Base-by-base conservation (phyloP, 2,113 vertebrate genomes). In the Cyprinus carpio region DNA sequence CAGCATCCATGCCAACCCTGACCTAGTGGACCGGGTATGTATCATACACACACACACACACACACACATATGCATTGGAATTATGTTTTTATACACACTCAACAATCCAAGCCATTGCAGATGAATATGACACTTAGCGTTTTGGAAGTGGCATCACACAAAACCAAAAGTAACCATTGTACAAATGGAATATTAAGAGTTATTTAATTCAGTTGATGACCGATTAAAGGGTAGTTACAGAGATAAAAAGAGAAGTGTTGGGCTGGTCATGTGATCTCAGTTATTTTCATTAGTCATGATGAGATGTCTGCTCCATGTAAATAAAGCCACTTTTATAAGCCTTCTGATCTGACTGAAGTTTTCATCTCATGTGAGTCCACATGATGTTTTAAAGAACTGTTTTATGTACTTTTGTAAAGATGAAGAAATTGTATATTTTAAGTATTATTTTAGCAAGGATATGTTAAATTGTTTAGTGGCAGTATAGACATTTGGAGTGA, bases 1-100 rank as follows among this genome's bases (percentile, higher is more conserved):
- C 93, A 95, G 91, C 87, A 92, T 96, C 79, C 93, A 93, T n/a
- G 96, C 96, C 60, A 96, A 98, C 90, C 97, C 97, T n/a, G 75
- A 99, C 91, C 94, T 99, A 87, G 90, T 95, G 67, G 98, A 99
- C 94, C 94, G 96, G 96, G 98, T 99, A 88, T 90, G 95, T 84
- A 67, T 34, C 80, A 51, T 6, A 75, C 65, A 81, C 67, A 37
- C 76, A 71, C 49, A 49, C 40, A 49, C 40, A 49, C 18, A 31
- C 27, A 13, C 49, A 31, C 25, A 31, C 49, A n/a, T n/a, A n/a
- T n/a, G n/a, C n/a, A n/a, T n/a, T n/a, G n/a, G n/a, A n/a, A n/a
- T n/a, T n/a, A n/a, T n/a, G n/a, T n/a, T n/a, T n/a, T n/a, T n/a
- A n/a, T n/a, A n/a, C 29, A 31, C 49, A 20, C 29, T 56, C 27